A percentile compares a stretch with the other conserved stretches of the same genome.
phyloP scores from a whole-genome alignment of 1,140 invertebrate species.

The Danaus plexippus region DNA sequence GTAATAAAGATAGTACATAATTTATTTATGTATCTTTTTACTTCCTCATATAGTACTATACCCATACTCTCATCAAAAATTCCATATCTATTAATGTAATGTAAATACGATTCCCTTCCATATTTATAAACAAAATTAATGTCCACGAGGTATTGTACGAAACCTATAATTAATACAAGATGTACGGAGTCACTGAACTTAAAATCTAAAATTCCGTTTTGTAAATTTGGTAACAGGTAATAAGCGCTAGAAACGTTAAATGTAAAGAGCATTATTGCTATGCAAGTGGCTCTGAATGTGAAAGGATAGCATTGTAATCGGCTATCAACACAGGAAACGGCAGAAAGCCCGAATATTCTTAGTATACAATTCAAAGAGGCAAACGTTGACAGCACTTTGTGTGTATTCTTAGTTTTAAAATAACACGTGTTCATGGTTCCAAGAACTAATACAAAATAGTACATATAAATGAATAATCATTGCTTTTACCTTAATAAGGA shows the following conservation, averaged over 20 bases:
- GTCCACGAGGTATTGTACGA: constrained; percentile 9
- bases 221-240: too few relatives aligned
- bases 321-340: constrained; percentile 1
- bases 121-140: constrained; percentile 11
- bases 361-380: not conserved
- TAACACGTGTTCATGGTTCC: too few relatives aligned
- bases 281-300: too few relatives aligned
- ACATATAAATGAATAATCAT: too few relatives aligned
- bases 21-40: constrained; percentile 2
- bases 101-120: constrained; percentile 7
- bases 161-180: constrained; percentile 5
- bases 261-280: too few relatives aligned
- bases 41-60: not conserved
- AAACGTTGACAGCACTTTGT: not conserved
- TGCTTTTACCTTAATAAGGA: too few relatives aligned
- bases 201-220: not conserved
- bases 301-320: too few relatives aligned
- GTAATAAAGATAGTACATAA: not conserved
- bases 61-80: constrained; percentile 4
- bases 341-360: constrained; percentile 2
- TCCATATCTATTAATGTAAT: constrained; percentile 10
- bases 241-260: too few relatives aligned
- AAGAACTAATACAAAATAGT: too few relatives aligned
- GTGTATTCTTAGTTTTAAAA: too few relatives aligned
- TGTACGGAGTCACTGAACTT: constrained; percentile 8